phyloP scores from a whole-genome alignment of 1,140 invertebrate species.

The Caerostris darwini region DNA sequence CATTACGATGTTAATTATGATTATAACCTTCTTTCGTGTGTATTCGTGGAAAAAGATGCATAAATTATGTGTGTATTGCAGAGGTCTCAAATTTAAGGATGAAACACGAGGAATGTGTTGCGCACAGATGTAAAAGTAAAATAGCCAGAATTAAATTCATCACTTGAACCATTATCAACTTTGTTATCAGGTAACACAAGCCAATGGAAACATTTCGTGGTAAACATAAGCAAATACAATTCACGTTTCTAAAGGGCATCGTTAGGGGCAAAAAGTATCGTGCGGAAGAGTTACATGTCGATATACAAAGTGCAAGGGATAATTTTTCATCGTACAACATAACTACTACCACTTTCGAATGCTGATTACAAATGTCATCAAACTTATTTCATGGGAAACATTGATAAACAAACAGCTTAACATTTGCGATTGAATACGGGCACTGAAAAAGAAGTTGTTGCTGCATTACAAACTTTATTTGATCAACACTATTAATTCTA shows the following conservation, averaged over 20 bases:
- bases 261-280: constrained; percentile 76
- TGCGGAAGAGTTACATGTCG: neutral
- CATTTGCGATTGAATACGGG: neutral
- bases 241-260: constrained; percentile 81
- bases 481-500: neutral
- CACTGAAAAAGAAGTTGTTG: neutral
- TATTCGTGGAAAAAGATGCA: neutral
- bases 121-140: constrained; percentile 80
- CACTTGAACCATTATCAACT: constrained; percentile 78
- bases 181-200: constrained; percentile 77
- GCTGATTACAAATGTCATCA: constrained; percentile 81
- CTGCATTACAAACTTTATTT: constrained; percentile 12
- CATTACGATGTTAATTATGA: neutral
- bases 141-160: constrained; percentile 79
- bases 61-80: constrained; percentile 77
- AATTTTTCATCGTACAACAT: constrained; percentile 82
- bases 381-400: constrained; percentile 80
- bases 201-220: constrained; percentile 81
- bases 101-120: constrained; percentile 81
- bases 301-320: constrained; percentile 83
- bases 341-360: constrained; percentile 80
- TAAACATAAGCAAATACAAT: constrained; percentile 81
- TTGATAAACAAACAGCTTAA: neutral
- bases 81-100: constrained; percentile 76
- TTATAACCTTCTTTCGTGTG: neutral